Base-by-base conservation (phyloP, 2,888 invertebrate species). In the Opisthograptis luteolata region DNA sequence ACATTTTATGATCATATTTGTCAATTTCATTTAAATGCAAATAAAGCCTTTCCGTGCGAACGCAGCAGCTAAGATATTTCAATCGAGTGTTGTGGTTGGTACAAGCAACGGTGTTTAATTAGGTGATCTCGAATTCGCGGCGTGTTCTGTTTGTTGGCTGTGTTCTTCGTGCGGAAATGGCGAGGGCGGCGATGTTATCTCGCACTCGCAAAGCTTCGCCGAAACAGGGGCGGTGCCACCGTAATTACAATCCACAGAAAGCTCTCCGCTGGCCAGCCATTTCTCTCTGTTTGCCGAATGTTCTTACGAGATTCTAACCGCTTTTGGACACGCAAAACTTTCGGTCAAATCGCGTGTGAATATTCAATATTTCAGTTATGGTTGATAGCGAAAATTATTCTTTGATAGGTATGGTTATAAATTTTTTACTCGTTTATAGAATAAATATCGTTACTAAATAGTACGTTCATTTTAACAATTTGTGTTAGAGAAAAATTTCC, bases 321-420 rank as follows among this genome's bases (percentile, higher is more conserved):
- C 79, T 81, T 79, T 81, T 72, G 73, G 81, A 81, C 89, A 88
- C 86, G 88, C 89, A 69, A 87, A 82, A 76, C 66, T 46, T 73
- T 67, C 55, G 59, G 57, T 66, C 68, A 67, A 69, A 75, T 85
- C 71, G 87, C 87, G 84, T 87, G 88, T 76, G 76, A 79, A 78
- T 80, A 74, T 66, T 36, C 71, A 76, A 77, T 73, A 74, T 79
- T 80, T 80, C 78, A 76, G 79, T 70, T 66, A 74, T 70, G 79
- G 77, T 77, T 73, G 70, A 77, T 79, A 76, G 68, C 55, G 45
- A 60, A 66, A 69, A 72, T 71, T 64, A 66, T 73, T 52, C 25
- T n/a, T n/a, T n/a, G 27, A 22, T n/a, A 39, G 35, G 32, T 55
- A 62, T 65, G 61, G 64, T 70, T 72, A 69, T 69, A 63, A 66